A percentile compares a stretch with the other conserved stretches of the same genome.
Evolutionary conservation across 2,113 vertebrate species (phyloP).

Genomic region (cattle (Bos taurus)): ARS-UCD2.0 NC_037345.1:48347501-48348000

Average conservation of each 20-base stretch:
- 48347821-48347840: slow-evolving; percentile 12
- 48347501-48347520: not conserved
- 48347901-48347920: not conserved
- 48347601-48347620: not conserved
- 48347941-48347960: too few relatives aligned
- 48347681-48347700: slow-evolving; percentile 3
- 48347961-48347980: too few relatives aligned
- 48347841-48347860: not conserved
- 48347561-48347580: too few relatives aligned
- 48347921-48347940: not conserved
- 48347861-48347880: not conserved
- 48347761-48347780: not conserved
- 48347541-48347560: too few relatives aligned
- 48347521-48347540: not conserved
- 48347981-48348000: too few relatives aligned
- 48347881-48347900: not conserved
- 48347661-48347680: slow-evolving; percentile 22
- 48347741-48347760: not conserved
- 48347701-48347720: not conserved
- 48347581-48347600: not conserved
- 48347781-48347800: slow-evolving; percentile 17
- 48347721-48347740: not conserved
- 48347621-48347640: not conserved
- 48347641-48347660: not conserved
- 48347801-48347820: slow-evolving; percentile 21